These are phyloP conservation scores for Slavum lentiscoides DNA, from an alignment of 2,888 invertebrate species.

Conservation along the genomic window DNA sequence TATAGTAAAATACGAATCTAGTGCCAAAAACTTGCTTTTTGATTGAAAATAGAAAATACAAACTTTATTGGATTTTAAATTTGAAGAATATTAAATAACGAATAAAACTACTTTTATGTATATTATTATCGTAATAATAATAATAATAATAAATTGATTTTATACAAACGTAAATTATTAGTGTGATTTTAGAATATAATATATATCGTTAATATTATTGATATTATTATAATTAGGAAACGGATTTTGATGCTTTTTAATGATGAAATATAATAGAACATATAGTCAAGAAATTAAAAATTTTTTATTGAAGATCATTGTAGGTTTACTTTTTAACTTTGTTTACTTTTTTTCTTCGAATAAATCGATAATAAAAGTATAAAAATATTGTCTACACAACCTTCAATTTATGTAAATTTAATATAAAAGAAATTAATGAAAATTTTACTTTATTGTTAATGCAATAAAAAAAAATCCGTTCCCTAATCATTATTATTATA, in stretches of 20 bases:
- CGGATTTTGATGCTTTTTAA: background rate
- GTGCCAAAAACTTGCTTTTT: constrained; percentile 28
- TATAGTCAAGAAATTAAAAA: too few species aligned
- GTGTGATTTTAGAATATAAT: constrained; percentile 32
- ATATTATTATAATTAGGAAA: constrained; percentile 1
- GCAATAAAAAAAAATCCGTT: constrained; percentile 4
- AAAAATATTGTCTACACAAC: background rate
- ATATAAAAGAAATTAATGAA: background rate
- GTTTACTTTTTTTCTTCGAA: too few species aligned
- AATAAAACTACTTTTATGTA: background rate
- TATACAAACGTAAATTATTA: constrained; percentile 11
- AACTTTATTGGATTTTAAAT: background rate
- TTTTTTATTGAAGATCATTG: too few species aligned
- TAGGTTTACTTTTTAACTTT: too few species aligned
- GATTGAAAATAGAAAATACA: background rate
- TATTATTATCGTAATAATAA: constrained; percentile 1
- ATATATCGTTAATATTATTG: background rate
- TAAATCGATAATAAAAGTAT: background rate
- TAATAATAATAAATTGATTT: constrained; percentile 4
- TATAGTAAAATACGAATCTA: background rate
- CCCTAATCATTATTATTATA: constrained; percentile 1
- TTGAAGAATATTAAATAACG: background rate
- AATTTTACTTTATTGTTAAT: background rate
- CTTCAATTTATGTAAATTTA: background rate
- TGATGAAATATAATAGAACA: background rate